These are phyloP conservation scores for Acomys russatus DNA, from an alignment of 2,797 vertebrate genomes.

Conservation along the genomic window DNA sequence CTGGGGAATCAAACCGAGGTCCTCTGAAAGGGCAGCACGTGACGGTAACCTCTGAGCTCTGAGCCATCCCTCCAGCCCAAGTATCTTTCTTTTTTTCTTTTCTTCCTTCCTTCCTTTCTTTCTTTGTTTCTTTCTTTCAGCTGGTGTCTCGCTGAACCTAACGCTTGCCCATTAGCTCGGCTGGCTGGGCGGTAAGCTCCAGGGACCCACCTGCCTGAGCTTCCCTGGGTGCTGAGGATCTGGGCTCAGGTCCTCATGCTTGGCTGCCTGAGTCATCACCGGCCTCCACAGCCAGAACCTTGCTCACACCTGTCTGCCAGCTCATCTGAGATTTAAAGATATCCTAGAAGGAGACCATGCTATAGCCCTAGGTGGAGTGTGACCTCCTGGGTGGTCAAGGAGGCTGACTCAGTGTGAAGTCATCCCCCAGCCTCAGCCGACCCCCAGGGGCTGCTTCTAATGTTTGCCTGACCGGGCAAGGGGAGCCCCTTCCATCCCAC, in stretches of 20 bases:
- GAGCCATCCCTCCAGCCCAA: background rate
- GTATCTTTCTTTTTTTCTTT: background rate
- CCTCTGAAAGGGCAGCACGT: background rate
- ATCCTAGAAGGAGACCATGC: background rate
- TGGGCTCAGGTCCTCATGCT: background rate
- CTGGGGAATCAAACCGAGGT: background rate
- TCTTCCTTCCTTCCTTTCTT: too few species aligned
- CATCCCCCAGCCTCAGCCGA: background rate
- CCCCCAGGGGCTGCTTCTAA: background rate
- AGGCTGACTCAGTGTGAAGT: background rate
- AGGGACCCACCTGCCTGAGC: background rate
- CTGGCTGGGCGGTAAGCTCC: background rate
- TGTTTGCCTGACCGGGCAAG: fast-evolving
- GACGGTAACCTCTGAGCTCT: too few species aligned
- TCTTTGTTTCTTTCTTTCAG: too few species aligned
- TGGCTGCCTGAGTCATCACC: background rate
- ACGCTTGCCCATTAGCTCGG: background rate
- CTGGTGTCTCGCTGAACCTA: background rate
- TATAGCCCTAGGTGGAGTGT: background rate
- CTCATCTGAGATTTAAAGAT: background rate
- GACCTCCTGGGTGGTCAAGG: fast-evolving
- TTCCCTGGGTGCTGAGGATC: background rate
- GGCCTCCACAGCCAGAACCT: fast-evolving
- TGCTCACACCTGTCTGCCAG: background rate
- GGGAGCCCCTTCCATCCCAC: background rate